These are phyloP conservation scores for Euzophera pinguis DNA, from an alignment of 2,888 invertebrate genomes.

Conservation along the genomic window DNA sequence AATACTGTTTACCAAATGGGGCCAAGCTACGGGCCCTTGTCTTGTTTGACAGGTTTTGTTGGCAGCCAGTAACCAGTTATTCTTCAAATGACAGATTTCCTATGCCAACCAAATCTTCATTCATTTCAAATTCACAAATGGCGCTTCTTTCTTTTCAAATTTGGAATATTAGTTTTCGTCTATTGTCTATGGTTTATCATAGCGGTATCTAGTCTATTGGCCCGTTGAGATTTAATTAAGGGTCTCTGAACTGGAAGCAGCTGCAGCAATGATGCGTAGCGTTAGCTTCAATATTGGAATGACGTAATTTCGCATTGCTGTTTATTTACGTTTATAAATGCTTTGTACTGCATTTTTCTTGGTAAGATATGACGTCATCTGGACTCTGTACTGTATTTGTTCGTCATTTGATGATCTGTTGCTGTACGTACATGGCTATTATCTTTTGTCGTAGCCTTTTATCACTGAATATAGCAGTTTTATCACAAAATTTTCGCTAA, in stretches of 20 bases:
- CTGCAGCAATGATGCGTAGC: constrained; percentile 36
- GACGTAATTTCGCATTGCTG: constrained; percentile 28
- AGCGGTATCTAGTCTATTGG: constrained; percentile 34
- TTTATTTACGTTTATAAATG: constrained; percentile 18
- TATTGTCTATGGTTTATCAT: constrained; percentile 18
- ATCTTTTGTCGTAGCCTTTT: too few relatives aligned
- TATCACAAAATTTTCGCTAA: too few relatives aligned
- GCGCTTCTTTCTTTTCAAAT: constrained; percentile 1
- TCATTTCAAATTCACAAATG: background rate
- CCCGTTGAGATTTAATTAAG: constrained; percentile 43
- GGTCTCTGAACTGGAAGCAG: constrained; percentile 50
- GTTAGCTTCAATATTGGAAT: constrained; percentile 16
- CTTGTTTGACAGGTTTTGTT: background rate
- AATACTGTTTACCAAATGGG: background rate
- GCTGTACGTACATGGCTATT: background rate
- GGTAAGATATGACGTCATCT: constrained; percentile 20
- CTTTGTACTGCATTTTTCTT: constrained; percentile 9
- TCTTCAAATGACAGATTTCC: background rate
- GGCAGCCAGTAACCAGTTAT: background rate
- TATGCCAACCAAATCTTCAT: background rate
- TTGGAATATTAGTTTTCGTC: background rate
- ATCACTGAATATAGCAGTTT: too few relatives aligned
- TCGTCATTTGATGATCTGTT: too few relatives aligned
- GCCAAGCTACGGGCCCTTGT: background rate
- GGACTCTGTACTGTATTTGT: background rate